Evolutionary conservation across 2,797 vertebrate genomes (phyloP), one percentile per base, ranked within the genome.

Genomic region (Rhynchotus rufescens): DNA sequence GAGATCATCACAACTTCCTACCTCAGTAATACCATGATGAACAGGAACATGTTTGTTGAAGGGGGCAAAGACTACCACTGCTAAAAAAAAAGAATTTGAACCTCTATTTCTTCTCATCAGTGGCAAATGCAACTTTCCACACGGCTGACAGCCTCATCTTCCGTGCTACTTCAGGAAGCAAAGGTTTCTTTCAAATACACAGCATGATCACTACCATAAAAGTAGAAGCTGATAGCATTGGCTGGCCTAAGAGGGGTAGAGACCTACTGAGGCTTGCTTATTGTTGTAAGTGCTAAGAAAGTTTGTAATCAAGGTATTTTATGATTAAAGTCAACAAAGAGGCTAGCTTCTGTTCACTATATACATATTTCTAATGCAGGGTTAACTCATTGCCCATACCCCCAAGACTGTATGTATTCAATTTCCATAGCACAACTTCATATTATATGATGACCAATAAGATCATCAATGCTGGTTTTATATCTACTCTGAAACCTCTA

Each of bases 401-500:
- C 9, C 26, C 28, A 51, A 90, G 26, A 59, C 75, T 67, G 65
- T 68, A 88, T 42, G 68, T 67, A 82, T 88, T 92, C 84, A 77
- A 93, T 88, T 96, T 95, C 82, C 72, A 73, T 81, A 80, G 62
- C 82, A 61, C 44, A 84, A 73, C 80, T 86, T 42, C 74, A 34
- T 20, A 14, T 72, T 92, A 38, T 17, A 6, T 51, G 56, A 64
- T 45, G 61, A 59, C 83, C n/a, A 86, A 23, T 82, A 91, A 88
- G 54, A 84, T 74, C 42, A 65, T 44, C 49, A 65, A 15, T 72
- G 15, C 13, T 77, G 40, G 54, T 84, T 89, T 92, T 80, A 80
- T 93, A 89, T 92, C 61, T 89, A 61, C 51, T 76, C 54, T 77
- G 49, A 86, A 95, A 69, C 51, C 42, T 92, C 85, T 92, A 75